phyloP scores from a whole-genome alignment of 92 coral and sea anemone species.

The Zoanthus sociatus region DNA sequence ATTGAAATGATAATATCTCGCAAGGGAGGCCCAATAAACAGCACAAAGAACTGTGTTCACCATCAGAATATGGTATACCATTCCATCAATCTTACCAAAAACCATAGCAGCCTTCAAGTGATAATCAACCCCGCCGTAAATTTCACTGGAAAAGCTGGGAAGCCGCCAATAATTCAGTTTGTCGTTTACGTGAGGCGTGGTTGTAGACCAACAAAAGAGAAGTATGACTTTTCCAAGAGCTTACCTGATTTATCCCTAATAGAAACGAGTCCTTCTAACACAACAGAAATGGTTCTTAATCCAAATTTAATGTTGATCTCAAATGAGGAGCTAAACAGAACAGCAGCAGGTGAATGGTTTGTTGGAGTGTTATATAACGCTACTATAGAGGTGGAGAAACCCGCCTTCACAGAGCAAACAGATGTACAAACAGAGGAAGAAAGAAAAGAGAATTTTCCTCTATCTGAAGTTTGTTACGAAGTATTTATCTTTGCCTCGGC shows the following conservation, averaged over 20 bases:
- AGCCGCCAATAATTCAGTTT: conserved; percentile 43
- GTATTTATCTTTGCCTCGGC: conserved; percentile 67
- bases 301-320: conserved; percentile 69
- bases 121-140: conserved; percentile 32
- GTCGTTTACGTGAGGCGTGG: conserved; percentile 62
- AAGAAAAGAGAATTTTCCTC: background rate
- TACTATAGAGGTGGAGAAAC: conserved; percentile 25
- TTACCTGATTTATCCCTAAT: conserved; percentile 52
- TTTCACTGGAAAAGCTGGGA: conserved; percentile 11
- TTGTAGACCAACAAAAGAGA: conserved; percentile 50
- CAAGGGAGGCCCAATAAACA: conserved; percentile 29
- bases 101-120: conserved; percentile 58
- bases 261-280: conserved; percentile 37
- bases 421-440: background rate
- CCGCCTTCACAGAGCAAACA: background rate
- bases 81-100: conserved; percentile 43
- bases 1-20: conserved; percentile 42
- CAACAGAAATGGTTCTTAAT: background rate
- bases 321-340: conserved; percentile 75
- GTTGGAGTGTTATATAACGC: conserved; percentile 69
- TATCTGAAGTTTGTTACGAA: conserved; percentile 1
- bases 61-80: conserved; percentile 18
- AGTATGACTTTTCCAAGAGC: conserved; percentile 51
- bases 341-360: conserved; percentile 89
- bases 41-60: background rate